Percentiles rank a stretch among this genome's conserved stretches.
Conservation (phyloP, 2,888 invertebrate species). For the Aspidiotus rigidus region DNA sequence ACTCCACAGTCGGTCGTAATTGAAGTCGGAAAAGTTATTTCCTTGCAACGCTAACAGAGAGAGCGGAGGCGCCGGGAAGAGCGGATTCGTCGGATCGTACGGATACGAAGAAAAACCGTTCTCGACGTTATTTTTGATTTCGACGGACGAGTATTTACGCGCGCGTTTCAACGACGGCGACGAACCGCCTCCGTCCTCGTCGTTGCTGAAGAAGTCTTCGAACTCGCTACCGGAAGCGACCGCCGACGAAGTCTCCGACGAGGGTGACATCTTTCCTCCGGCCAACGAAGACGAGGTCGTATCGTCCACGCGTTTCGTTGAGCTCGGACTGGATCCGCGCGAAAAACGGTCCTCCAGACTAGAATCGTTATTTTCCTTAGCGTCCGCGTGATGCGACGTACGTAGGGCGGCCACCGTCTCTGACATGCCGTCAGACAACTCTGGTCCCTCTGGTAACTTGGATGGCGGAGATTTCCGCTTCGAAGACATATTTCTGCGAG, state of each 20-base stretch:
- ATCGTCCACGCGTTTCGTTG: slow-evolving; percentile 12
- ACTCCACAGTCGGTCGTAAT: slow-evolving; percentile 19
- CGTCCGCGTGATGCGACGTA: neutral
- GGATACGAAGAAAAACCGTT: slow-evolving; percentile 31
- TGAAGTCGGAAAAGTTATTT: slow-evolving; percentile 9
- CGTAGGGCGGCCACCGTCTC: slow-evolving; percentile 38
- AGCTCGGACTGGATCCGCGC: slow-evolving; percentile 25
- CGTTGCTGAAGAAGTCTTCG: slow-evolving; percentile 28
- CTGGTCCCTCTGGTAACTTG: slow-evolving; percentile 62
- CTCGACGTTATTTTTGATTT: slow-evolving; percentile 19
- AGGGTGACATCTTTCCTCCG: slow-evolving; percentile 9
- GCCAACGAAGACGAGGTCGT: neutral
- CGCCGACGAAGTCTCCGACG: slow-evolving; percentile 29
- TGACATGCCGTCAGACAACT: slow-evolving; percentile 45
- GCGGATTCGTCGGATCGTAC: slow-evolving; percentile 17
- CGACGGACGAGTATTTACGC: slow-evolving; percentile 6
- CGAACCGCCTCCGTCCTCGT: neutral
- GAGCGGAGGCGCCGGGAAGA: slow-evolving; percentile 8
- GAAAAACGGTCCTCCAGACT: slow-evolving; percentile 26
- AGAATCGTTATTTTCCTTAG: slow-evolving; percentile 20
- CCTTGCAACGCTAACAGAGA: slow-evolving; percentile 19
- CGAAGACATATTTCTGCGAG: slow-evolving; percentile 63
- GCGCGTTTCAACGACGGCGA: slow-evolving; percentile 27
- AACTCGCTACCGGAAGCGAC: slow-evolving; percentile 28
- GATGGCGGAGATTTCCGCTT: slow-evolving; percentile 93